phyloP scores from a whole-genome alignment of 2,113 vertebrate species.

The Bos javanicus region DNA sequence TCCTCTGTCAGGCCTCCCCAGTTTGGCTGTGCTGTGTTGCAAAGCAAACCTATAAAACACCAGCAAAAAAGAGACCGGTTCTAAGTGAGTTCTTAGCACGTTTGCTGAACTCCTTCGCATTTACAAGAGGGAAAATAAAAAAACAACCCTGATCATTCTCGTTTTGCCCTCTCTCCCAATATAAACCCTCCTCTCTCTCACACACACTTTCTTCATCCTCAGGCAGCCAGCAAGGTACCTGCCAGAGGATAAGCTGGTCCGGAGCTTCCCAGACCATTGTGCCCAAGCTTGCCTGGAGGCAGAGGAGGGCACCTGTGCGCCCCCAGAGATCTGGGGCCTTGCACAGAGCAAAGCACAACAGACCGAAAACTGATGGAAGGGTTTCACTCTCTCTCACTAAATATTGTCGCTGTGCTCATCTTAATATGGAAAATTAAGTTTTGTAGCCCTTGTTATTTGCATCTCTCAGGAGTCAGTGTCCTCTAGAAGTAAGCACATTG shows the following conservation, averaged over 20 bases:
- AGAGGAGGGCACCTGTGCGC: neutral
- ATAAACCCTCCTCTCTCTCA: neutral
- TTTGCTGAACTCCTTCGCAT: neutral
- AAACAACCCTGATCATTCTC: neutral
- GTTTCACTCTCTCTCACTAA: neutral
- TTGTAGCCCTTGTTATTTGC: neutral
- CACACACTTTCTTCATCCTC: neutral
- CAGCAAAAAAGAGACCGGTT: neutral
- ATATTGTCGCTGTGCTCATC: neutral
- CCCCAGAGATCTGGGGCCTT: neutral
- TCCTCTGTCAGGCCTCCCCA: neutral
- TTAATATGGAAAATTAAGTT: neutral
- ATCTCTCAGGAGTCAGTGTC: neutral
- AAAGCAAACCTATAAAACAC: slow-evolving; percentile 36
- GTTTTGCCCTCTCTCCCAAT: neutral
- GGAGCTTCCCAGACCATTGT: neutral
- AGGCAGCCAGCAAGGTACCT: neutral
- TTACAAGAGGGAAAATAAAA: neutral
- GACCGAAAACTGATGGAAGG: neutral
- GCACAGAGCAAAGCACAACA: neutral
- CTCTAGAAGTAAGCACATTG: neutral
- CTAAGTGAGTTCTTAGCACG: neutral
- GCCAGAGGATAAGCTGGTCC: neutral
- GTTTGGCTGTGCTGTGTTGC: neutral
- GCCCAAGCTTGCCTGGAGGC: neutral